Evolutionary conservation across 2,113 vertebrate species (phyloP).

Genomic region (Gymnobelideus leadbeateri): DNA sequence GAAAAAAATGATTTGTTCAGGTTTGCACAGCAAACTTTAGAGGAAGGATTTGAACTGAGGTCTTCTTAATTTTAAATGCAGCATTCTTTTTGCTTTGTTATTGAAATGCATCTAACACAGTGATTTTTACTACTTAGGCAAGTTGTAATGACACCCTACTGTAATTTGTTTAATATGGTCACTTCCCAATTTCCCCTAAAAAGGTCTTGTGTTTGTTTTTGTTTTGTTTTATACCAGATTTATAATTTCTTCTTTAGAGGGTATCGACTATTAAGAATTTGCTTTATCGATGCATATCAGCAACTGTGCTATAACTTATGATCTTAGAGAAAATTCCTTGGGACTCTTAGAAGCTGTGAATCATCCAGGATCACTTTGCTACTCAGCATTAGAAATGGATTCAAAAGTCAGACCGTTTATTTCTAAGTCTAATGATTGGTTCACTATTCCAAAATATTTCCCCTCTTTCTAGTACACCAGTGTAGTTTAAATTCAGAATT

Average conservation of each 20-base stretch:
- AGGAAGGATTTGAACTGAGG: too few relatives aligned
- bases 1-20: too few relatives aligned
- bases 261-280: not conserved
- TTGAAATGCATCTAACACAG: not conserved
- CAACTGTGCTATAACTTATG: not conserved
- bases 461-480: not conserved
- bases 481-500: not conserved
- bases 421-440: not conserved
- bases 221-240: not conserved
- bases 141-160: not conserved
- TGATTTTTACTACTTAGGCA: not conserved
- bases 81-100: too few relatives aligned
- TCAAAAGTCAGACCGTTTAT: not conserved
- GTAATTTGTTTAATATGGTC: not conserved
- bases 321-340: not conserved
- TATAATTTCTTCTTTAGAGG: not conserved
- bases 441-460: not conserved
- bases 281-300: not conserved
- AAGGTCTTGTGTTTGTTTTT: not conserved
- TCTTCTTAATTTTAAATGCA: too few relatives aligned
- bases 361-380: not conserved
- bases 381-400: not conserved
- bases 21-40: too few relatives aligned
- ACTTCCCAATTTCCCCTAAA: not conserved
- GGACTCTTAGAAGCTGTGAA: not conserved